These are phyloP conservation scores for Lepus oiostolus DNA, from an alignment of 2,797 vertebrate genomes.

Conservation along the genomic window DNA sequence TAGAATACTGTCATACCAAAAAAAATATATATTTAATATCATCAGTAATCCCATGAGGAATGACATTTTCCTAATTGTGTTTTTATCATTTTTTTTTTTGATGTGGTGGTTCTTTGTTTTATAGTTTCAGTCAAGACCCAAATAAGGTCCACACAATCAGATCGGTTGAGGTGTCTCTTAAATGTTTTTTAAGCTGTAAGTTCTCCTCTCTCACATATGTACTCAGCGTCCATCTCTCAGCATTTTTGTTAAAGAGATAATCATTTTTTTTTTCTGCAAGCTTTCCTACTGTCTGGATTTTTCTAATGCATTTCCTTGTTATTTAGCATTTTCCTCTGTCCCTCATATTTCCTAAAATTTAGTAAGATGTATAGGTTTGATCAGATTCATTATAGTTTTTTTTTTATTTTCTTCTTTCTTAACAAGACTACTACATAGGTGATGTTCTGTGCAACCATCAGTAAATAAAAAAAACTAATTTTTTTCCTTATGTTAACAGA, in stretches of 20 bases:
- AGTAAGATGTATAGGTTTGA: neutral
- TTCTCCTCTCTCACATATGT: neutral
- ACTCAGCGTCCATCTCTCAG: neutral
- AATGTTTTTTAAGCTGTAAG: neutral
- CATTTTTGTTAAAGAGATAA: neutral
- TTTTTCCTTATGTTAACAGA: slow-evolving; percentile 12
- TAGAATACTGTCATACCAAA: neutral
- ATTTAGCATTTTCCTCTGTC: neutral
- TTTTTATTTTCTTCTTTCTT: slow-evolving; percentile 28
- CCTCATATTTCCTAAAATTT: neutral
- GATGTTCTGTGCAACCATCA: neutral
- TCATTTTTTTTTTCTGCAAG: slow-evolving; percentile 9
- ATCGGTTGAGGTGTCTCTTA: neutral
- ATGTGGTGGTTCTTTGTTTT: neutral
- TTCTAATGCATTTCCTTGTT: slow-evolving; percentile 20
- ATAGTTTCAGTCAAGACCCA: neutral
- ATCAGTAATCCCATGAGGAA: neutral
- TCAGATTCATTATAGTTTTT: slow-evolving; percentile 26
- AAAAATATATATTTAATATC: slow-evolving; percentile 29
- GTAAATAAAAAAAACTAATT: slow-evolving; percentile 14
- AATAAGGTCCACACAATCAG: neutral
- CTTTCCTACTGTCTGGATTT: neutral
- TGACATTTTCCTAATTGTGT: neutral
- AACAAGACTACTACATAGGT: neutral
- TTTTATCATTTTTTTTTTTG: neutral